phyloP scores from a whole-genome alignment of 2,113 vertebrate species.

The Struthio camelus region DNA sequence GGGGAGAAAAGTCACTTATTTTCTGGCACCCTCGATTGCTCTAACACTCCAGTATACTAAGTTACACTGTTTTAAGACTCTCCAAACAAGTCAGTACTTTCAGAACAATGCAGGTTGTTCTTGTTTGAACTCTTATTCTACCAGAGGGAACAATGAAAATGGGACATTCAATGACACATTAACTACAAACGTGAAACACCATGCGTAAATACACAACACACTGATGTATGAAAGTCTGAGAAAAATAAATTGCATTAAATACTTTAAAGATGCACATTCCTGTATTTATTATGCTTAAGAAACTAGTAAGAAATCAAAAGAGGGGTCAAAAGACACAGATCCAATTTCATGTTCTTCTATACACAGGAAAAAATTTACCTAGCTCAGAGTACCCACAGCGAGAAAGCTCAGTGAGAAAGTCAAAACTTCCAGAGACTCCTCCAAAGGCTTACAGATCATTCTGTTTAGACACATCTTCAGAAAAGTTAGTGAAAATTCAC shows the following conservation, averaged over 20 bases:
- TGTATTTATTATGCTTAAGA: not conserved
- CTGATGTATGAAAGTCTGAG: not conserved
- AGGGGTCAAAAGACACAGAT: not conserved
- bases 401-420: rapidly evolving
- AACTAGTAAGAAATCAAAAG: not conserved
- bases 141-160: not conserved
- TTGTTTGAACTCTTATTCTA: not conserved
- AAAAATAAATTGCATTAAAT: not conserved
- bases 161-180: not conserved
- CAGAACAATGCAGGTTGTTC: not conserved
- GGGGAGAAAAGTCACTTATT: not conserved
- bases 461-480: not conserved
- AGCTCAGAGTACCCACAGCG: not conserved
- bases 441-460: not conserved
- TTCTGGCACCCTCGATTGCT: not conserved
- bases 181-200: not conserved
- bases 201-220: not conserved
- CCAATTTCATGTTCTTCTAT: not conserved
- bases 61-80: not conserved
- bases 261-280: slow-evolving; percentile 63
- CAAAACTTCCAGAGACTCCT: not conserved
- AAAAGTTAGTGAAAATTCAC: too few relatives aligned
- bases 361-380: rapidly evolving
- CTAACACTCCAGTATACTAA: rapidly evolving
- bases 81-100: rapidly evolving